Percentiles rank a stretch among this genome's conserved stretches.
Conservation (phyloP, 2,888 invertebrate species). For the Heliothis peltigera region DNA sequence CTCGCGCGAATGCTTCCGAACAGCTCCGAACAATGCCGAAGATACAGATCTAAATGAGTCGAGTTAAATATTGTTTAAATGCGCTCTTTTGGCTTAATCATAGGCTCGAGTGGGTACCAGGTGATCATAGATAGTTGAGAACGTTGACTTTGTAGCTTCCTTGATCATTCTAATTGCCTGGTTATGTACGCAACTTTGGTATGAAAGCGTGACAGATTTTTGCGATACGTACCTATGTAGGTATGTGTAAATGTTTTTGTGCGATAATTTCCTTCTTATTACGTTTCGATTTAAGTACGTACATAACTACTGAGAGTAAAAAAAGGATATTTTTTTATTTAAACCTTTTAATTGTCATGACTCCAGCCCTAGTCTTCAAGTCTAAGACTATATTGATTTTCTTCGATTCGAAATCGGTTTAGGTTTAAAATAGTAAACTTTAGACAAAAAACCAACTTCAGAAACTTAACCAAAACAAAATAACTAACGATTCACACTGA, state of each 20-base stretch:
- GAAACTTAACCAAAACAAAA: not conserved
- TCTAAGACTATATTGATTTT: not conserved
- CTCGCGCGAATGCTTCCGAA: constrained; percentile 59
- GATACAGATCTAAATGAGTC: constrained; percentile 63
- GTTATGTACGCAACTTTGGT: constrained; percentile 40
- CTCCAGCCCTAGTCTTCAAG: too few relatives aligned
- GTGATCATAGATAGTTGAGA: constrained; percentile 60
- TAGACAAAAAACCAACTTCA: constrained; percentile 1
- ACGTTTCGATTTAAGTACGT: too few relatives aligned
- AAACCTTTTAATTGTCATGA: too few relatives aligned
- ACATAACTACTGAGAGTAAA: too few relatives aligned
- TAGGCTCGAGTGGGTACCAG: constrained; percentile 61
- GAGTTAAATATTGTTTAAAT: constrained; percentile 67
- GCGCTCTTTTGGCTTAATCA: constrained; percentile 66
- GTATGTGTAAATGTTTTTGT: not conserved
- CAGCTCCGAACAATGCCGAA: constrained; percentile 58
- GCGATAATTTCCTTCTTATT: constrained; percentile 2
- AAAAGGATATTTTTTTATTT: too few relatives aligned
- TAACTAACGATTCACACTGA: constrained; percentile 9
- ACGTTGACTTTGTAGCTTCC: constrained; percentile 58
- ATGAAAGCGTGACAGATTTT: constrained; percentile 53
- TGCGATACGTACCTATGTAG: constrained; percentile 23
- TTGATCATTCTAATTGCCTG: constrained; percentile 41
- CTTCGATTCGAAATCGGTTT: not conserved
- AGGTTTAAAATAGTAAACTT: too few relatives aligned